These are phyloP conservation scores for Salarias fasciatus DNA, from an alignment of 2,797 vertebrate genomes.

Conservation along the genomic window DNA sequence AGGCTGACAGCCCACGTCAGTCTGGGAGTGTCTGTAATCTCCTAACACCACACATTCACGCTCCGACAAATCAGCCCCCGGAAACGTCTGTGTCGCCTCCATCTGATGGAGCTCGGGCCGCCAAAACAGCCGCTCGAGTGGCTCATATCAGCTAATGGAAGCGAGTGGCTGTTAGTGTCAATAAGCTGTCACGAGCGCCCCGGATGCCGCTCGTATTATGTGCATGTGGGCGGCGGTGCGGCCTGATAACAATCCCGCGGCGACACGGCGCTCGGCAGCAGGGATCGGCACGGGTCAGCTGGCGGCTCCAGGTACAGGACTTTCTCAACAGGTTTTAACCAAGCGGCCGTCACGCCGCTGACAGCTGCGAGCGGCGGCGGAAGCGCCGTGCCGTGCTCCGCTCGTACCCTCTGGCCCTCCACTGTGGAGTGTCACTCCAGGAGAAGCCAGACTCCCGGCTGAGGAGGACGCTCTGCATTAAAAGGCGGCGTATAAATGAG, in stretches of 20 bases:
- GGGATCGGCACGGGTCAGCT: constrained; percentile 40
- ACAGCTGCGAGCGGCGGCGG: constrained; percentile 13
- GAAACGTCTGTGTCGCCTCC: constrained; percentile 50
- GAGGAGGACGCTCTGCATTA: neutral
- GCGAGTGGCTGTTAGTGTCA: constrained; percentile 69
- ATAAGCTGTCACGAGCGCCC: constrained; percentile 59
- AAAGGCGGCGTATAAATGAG: too few relatives aligned
- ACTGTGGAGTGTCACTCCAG: constrained; percentile 6
- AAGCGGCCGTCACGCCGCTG: constrained; percentile 22
- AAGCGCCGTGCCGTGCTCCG: too few relatives aligned
- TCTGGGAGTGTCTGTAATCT: constrained; percentile 51
- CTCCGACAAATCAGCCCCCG: constrained; percentile 60
- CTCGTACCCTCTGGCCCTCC: neutral
- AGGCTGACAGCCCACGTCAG: constrained; percentile 49
- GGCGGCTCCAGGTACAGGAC: constrained; percentile 19
- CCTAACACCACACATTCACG: constrained; percentile 53
- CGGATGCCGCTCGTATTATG: constrained; percentile 55
- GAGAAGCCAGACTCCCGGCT: too few relatives aligned
- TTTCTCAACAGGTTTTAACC: constrained; percentile 34
- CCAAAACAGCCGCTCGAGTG: constrained; percentile 57
- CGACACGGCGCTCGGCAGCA: constrained; percentile 30
- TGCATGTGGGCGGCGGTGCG: constrained; percentile 53
- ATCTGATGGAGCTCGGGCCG: constrained; percentile 70
- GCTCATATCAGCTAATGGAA: constrained; percentile 77
- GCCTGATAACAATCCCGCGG: constrained; percentile 60